Conservation (phyloP, 2,113 vertebrate species). For the Poecile atricapillus region DNA sequence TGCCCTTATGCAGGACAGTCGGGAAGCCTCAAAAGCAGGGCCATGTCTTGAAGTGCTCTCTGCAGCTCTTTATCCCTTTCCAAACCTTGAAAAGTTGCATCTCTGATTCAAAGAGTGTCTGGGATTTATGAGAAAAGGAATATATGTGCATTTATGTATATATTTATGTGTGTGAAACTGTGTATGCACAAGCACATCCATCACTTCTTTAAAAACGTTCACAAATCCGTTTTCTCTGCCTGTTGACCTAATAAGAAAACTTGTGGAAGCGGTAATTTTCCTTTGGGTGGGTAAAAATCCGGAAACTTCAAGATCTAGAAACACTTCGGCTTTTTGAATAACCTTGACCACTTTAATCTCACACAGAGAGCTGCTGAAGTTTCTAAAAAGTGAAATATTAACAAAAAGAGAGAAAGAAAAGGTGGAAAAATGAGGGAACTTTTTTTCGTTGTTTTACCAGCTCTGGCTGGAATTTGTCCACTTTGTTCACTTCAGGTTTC, state of each 20-base stretch:
- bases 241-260: neutral
- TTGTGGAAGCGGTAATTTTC: neutral
- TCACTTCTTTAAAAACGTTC: neutral
- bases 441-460: neutral
- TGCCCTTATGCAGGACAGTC: neutral
- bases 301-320: neutral
- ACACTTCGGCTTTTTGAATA: neutral
- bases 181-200: too few relatives aligned
- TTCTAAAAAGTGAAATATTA: neutral
- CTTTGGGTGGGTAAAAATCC: neutral
- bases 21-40: neutral
- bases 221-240: neutral
- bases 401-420: neutral
- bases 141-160: rapidly evolving
- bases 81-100: neutral
- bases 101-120: neutral
- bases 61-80: neutral
- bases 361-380: neutral
- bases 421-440: neutral
- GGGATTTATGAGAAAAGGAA: neutral
- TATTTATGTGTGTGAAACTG: neutral
- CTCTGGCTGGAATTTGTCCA: conserved; percentile 4
- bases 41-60: neutral
- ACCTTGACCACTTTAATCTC: neutral
- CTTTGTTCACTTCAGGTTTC: neutral